Percentiles rank a stretch among this genome's conserved stretches.
These are phyloP conservation scores for Heliothis peltigera DNA, from an alignment of 2,888 invertebrate genomes.

Conservation along the genomic window DNA sequence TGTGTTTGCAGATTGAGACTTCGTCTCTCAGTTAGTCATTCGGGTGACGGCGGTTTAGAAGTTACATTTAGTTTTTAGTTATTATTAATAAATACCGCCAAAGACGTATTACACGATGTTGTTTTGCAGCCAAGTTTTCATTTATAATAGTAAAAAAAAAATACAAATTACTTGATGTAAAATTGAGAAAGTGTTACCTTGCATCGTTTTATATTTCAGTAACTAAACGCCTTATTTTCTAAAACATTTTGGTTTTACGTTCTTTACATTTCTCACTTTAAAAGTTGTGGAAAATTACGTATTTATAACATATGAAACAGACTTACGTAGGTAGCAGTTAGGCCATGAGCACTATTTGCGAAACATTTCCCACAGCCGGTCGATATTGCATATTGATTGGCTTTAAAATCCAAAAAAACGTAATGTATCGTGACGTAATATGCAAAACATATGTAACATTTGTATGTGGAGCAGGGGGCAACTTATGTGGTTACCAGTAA, in stretches of 20 bases:
- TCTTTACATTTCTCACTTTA: too few species aligned
- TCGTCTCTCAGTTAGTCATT: slow-evolving; percentile 85
- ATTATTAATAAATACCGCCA: slow-evolving; percentile 82
- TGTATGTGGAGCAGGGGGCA: slow-evolving; percentile 64
- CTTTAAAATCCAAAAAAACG: slow-evolving; percentile 3
- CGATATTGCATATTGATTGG: slow-evolving; percentile 1
- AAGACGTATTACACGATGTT: slow-evolving; percentile 57
- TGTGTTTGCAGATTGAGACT: slow-evolving; percentile 90
- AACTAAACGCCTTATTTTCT: too few species aligned
- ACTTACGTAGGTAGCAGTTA: too few species aligned
- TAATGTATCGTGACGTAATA: slow-evolving; percentile 49
- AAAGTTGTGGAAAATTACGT: too few species aligned
- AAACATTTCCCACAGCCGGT: background rate
- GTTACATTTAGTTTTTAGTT: too few species aligned
- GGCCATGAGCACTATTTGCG: background rate
- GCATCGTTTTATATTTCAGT: too few species aligned
- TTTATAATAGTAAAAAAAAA: too few species aligned
- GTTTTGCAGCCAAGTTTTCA: slow-evolving; percentile 12
- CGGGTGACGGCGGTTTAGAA: slow-evolving; percentile 82
- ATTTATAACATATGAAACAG: too few species aligned
- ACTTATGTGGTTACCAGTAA: slow-evolving; percentile 75
- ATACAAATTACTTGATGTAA: too few species aligned
- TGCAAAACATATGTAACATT: slow-evolving; percentile 64
- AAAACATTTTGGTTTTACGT: too few species aligned
- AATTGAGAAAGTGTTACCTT: background rate